These are phyloP conservation scores for Australoheros scitulus DNA, from an alignment of 2,113 vertebrate genomes.

Conservation along the genomic window DNA sequence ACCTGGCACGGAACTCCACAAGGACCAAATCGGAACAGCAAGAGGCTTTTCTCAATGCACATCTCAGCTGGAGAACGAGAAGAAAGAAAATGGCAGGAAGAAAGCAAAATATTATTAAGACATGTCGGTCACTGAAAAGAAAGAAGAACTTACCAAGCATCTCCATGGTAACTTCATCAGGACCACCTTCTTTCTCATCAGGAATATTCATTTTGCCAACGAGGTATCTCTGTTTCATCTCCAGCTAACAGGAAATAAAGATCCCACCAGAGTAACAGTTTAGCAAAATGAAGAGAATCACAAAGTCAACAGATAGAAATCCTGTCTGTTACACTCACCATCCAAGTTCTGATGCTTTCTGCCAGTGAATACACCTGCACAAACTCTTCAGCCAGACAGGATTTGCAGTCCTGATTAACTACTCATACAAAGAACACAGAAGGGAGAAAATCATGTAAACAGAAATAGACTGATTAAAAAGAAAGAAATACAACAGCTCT, in stretches of 20 bases:
- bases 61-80: conserved; percentile 83
- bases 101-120: neutral
- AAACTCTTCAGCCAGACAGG: conserved; percentile 87
- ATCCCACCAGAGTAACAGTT: neutral
- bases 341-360: conserved; percentile 96
- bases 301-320: neutral
- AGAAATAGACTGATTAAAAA: neutral
- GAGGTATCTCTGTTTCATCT: conserved; percentile 95
- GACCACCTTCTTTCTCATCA: conserved; percentile 79
- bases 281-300: neutral
- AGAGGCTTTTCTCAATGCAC: conserved; percentile 91
- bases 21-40: conserved; percentile 88
- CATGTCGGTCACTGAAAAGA: accelerated
- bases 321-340: conserved; percentile 83
- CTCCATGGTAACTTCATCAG: conserved; percentile 86
- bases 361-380: conserved; percentile 89
- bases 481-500: neutral
- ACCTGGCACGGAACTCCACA: conserved; percentile 62
- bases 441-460: neutral
- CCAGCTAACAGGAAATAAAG: conserved; percentile 81
- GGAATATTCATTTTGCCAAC: conserved; percentile 80
- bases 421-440: conserved; percentile 50
- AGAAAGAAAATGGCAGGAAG: neutral
- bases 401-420: conserved; percentile 88
- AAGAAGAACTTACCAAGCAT: conserved; percentile 83